Evolutionary conservation across 2,113 vertebrate species (phyloP), one percentile per base, ranked within the genome.

Genomic region (Dryoscopus gambensis): DNA sequence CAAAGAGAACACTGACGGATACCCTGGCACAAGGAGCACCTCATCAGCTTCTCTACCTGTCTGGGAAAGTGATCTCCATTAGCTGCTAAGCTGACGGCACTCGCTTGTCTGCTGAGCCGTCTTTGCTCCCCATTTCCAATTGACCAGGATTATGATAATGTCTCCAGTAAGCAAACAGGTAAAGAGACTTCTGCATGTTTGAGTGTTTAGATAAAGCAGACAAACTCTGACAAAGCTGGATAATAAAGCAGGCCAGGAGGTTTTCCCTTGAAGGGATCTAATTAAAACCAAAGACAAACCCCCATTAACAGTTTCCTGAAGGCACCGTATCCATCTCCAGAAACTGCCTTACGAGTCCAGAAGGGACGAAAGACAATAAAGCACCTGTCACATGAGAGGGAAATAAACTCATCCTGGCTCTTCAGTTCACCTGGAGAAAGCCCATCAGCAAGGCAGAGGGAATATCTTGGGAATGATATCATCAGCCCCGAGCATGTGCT

Each of bases 201-300:
- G 96, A 97, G 91, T 93, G 84, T 97, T 97, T 96, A 93, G 96
- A 98, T 97, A 97, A 94, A 97, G 89, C 88, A 94, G 93, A 97
- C 81, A 94, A 97, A 90, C 94, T 96, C 90, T 96, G 94, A 97
- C 94, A 97, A 97, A 97, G 95, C 94, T 90, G 95, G 95, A 96
- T 96, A 96, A 97, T 93, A 97, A 97, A 95, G 46, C 22, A 11
- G 95, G 94, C 93, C 94, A 92, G 84, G 55, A 97, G 95, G 92
- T 91, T 97, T 96, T 96, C 76, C 94, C 94, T 96, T 87, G 85
- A 97, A 98, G 94, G 93, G 95, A 96, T 95, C 94, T 97, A 97
- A 98, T 97, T 98, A 98, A 97, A 93, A 97, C 96, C 96, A 96
- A 98, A 98, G 91, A 91, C 86, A 97, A 97, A 90, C 37, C 39